These are phyloP conservation scores for Madoqua kirkii DNA, from an alignment of 2,113 vertebrate genomes.

Conservation along the genomic window DNA sequence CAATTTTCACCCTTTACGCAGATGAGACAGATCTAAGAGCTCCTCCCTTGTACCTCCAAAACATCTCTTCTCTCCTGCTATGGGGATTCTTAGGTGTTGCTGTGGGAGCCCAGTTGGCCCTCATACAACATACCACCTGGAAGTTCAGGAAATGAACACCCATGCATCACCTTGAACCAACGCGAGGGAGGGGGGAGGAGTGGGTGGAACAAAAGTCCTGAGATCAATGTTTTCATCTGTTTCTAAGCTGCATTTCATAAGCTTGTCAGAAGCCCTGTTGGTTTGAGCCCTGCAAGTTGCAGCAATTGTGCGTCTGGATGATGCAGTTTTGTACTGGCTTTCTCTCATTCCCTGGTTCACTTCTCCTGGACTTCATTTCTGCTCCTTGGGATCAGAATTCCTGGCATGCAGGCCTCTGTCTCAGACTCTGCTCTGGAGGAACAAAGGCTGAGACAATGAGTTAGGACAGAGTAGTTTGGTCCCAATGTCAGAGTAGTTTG, in stretches of 20 bases:
- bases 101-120: not conserved
- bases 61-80: not conserved
- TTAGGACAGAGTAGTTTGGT: not conserved
- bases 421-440: not conserved
- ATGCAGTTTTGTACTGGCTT: not conserved
- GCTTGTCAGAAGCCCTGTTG: not conserved
- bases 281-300: not conserved
- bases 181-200: accelerated
- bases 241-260: not conserved
- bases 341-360: not conserved
- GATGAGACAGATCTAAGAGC: not conserved
- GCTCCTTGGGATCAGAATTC: not conserved
- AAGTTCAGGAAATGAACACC: not conserved
- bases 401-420: not conserved
- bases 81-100: not conserved
- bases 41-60: not conserved
- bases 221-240: not conserved
- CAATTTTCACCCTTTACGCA: not conserved
- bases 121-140: not conserved
- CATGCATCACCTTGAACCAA: not conserved
- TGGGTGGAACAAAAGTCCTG: not conserved
- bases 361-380: not conserved
- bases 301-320: not conserved
- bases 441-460: not conserved
- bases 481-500: not conserved